A percentile compares a stretch with the other conserved stretches of the same genome.
Conservation (phyloP, 2,888 invertebrate species). For the Drosophila nigritarsus region DNA sequence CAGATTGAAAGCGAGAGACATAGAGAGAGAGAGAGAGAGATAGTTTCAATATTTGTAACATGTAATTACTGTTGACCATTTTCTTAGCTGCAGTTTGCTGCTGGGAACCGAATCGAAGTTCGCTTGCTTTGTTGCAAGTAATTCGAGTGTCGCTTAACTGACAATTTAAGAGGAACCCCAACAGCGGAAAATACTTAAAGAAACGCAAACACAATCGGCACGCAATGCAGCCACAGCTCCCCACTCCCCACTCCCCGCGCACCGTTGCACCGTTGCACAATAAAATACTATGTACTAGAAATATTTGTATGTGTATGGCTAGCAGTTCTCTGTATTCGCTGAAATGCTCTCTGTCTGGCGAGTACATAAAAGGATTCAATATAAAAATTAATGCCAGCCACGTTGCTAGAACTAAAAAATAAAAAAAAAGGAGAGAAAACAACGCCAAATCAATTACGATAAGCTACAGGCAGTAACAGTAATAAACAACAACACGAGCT, state of each 20-base stretch:
- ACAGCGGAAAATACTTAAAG: conserved; percentile 35
- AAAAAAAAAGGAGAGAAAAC: conserved; percentile 35
- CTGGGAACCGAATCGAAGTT: conserved; percentile 39
- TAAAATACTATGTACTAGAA: background rate
- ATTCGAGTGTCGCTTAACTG: conserved; percentile 63
- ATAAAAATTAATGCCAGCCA: conserved; percentile 70
- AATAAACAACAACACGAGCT: conserved; percentile 47
- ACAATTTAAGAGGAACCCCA: conserved; percentile 54
- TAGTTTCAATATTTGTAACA: conserved; percentile 45
- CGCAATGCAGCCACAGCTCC: conserved; percentile 48
- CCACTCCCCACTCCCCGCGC: background rate
- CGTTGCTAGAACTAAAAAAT: conserved; percentile 31
- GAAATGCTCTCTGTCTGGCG: conserved; percentile 10
- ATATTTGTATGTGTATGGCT: background rate
- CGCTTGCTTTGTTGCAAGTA: conserved; percentile 37
- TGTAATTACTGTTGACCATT: conserved; percentile 58
- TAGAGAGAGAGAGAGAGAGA: conserved; percentile 8
- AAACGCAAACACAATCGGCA: conserved; percentile 48
- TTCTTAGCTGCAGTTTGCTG: conserved; percentile 31
- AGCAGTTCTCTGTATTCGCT: conserved; percentile 7
- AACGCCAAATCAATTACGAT: conserved; percentile 74
- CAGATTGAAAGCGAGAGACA: background rate
- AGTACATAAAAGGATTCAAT: conserved; percentile 70
- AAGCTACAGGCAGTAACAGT: conserved; percentile 66
- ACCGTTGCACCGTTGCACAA: background rate